Evolutionary conservation across 1,140 invertebrate genomes (phyloP).

Genomic region (Thaumatotibia leucotreta): DNA sequence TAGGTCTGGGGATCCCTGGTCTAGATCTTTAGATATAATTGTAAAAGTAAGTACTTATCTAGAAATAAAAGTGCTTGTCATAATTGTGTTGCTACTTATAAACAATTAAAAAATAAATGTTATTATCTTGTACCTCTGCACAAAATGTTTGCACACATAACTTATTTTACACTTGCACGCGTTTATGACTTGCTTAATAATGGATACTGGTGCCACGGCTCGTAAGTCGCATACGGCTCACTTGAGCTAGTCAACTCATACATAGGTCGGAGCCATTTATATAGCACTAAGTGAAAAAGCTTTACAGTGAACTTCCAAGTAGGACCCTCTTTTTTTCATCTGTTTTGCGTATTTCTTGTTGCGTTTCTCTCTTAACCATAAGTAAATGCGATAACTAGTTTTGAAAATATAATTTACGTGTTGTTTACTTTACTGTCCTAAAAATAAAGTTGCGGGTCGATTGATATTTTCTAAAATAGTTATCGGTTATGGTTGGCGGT

Average conservation of each 20-base stretch:
- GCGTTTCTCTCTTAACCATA: no score
- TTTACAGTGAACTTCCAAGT: no score
- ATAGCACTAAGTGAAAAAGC: neutral
- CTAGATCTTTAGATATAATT: neutral
- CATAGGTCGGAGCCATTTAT: neutral
- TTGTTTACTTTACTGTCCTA: no score
- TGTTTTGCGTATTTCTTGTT: no score
- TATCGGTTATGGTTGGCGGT: no score
- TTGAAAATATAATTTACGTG: no score
- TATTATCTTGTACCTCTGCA: slow-evolving; percentile 36
- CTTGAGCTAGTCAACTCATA: neutral
- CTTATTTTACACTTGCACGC: slow-evolving; percentile 28
- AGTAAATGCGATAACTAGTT: no score
- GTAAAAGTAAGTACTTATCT: neutral
- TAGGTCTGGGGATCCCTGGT: neutral
- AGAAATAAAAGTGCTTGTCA: slow-evolving; percentile 29
- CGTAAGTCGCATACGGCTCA: neutral
- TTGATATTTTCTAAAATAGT: no score
- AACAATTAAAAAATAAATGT: slow-evolving; percentile 5
- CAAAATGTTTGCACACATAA: slow-evolving; percentile 45
- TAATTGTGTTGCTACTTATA: slow-evolving; percentile 43
- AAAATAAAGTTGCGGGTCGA: no score
- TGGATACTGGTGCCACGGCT: neutral
- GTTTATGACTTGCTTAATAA: neutral
- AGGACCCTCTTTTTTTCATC: no score